Conservation (phyloP, 2,113 vertebrate species). For the Speoplatyrhinus poulsoni region DNA sequence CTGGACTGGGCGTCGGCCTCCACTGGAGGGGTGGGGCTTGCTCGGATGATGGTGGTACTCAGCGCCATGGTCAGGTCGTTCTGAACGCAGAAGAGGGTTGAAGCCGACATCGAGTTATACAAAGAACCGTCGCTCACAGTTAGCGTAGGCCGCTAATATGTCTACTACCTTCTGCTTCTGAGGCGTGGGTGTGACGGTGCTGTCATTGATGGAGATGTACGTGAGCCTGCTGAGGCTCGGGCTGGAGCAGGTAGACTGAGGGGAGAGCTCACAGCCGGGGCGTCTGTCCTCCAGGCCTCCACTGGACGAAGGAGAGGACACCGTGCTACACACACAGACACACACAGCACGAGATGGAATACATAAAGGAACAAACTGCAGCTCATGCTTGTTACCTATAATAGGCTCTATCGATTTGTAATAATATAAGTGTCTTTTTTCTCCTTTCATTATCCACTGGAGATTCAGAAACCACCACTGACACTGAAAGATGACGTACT, state of each 20-base stretch:
- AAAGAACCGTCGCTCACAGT: no score
- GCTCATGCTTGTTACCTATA: background rate
- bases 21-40: conserved; percentile 81
- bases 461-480: no score
- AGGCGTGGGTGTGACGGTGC: conserved; percentile 52
- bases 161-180: conserved; percentile 72
- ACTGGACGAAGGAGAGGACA: conserved; percentile 46
- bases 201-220: conserved; percentile 83
- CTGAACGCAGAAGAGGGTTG: conserved; percentile 62
- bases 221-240: conserved; percentile 86
- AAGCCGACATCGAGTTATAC: no score
- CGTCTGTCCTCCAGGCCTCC: conserved; percentile 44
- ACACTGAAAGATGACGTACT: background rate
- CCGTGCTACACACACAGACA: conserved; percentile 38
- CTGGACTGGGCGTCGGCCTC: conserved; percentile 57
- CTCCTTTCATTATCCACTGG: no score
- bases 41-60: conserved; percentile 89
- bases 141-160: no score
- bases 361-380: background rate
- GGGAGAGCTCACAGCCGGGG: conserved; percentile 59
- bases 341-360: background rate
- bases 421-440: background rate
- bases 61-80: conserved; percentile 77
- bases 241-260: conserved; percentile 73
- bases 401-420: background rate